These are phyloP conservation scores for Tyrannus savana DNA, from an alignment of 2,113 vertebrate species.

Conservation along the genomic window DNA sequence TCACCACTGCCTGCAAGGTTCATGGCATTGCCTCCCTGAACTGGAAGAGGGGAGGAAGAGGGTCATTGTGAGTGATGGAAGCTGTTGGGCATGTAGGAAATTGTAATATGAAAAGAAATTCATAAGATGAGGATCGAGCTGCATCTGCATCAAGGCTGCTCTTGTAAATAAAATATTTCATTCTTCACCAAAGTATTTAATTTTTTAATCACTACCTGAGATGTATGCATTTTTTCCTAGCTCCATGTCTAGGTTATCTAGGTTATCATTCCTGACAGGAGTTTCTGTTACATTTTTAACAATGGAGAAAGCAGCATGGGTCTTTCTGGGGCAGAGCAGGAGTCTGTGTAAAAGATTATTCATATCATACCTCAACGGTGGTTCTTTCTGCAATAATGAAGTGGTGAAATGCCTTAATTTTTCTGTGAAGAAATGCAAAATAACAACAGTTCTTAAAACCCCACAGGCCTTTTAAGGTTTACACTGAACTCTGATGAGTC, in stretches of 20 bases:
- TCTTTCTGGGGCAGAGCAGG: not conserved
- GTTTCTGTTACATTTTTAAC: not conserved
- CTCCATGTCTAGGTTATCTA: not conserved
- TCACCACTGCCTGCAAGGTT: not conserved
- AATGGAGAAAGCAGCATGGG: not conserved
- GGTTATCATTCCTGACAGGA: not conserved
- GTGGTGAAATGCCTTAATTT: not conserved
- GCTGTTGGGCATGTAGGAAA: not conserved
- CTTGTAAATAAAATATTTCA: not conserved
- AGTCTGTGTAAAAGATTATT: not conserved
- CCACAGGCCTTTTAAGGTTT: not conserved
- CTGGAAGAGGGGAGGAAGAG: not conserved
- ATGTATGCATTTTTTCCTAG: rapidly evolving
- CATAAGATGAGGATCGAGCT: not conserved
- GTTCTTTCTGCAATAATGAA: not conserved
- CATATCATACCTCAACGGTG: not conserved
- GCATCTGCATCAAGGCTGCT: not conserved
- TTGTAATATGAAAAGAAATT: not conserved
- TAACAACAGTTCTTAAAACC: not conserved
- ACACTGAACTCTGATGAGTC: not conserved
- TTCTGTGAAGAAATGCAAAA: not conserved
- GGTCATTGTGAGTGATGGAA: not conserved
- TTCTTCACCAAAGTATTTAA: not conserved
- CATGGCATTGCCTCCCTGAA: not conserved
- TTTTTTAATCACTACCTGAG: not conserved